Conservation (phyloP, 1,140 invertebrate species). For the Stratiolaelaps scimitus region DNA sequence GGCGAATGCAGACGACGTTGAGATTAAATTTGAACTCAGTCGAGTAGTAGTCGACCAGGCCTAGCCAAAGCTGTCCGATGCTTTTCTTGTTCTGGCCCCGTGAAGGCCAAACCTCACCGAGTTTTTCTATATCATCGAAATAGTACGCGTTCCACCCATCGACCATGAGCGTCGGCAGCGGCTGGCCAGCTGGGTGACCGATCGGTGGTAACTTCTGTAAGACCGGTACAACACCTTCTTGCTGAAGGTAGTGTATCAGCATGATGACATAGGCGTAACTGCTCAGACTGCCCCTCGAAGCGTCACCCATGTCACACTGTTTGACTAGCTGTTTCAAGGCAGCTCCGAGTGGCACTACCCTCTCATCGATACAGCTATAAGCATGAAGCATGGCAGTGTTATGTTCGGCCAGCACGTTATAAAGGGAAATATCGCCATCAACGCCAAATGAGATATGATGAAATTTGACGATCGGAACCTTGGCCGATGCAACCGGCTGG, state of each 20-base stretch:
- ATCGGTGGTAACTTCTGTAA: constrained; percentile 44
- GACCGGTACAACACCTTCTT: constrained; percentile 47
- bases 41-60: constrained; percentile 48
- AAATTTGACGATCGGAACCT: constrained; percentile 56
- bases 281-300: constrained; percentile 48
- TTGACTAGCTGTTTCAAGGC: constrained; percentile 51
- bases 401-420: constrained; percentile 49
- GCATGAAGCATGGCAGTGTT: constrained; percentile 48
- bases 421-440: constrained; percentile 52
- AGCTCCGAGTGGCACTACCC: constrained; percentile 49
- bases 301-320: constrained; percentile 51
- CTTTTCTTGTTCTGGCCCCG: constrained; percentile 44
- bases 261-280: constrained; percentile 47
- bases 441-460: constrained; percentile 42
- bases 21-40: constrained; percentile 48
- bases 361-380: constrained; percentile 47
- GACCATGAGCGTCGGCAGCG: constrained; percentile 34
- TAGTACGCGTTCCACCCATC: constrained; percentile 45
- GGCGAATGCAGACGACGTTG: constrained; percentile 48
- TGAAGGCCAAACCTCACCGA: constrained; percentile 44
- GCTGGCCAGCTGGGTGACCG: constrained; percentile 35
- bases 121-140: constrained; percentile 40
- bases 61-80: constrained; percentile 48
- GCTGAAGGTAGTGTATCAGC: constrained; percentile 50
- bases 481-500: constrained; percentile 49